Percentiles rank a stretch among this genome's conserved stretches.
phyloP scores from a whole-genome alignment of 1,140 invertebrate species.

The Diabrotica virgifera region DNA sequence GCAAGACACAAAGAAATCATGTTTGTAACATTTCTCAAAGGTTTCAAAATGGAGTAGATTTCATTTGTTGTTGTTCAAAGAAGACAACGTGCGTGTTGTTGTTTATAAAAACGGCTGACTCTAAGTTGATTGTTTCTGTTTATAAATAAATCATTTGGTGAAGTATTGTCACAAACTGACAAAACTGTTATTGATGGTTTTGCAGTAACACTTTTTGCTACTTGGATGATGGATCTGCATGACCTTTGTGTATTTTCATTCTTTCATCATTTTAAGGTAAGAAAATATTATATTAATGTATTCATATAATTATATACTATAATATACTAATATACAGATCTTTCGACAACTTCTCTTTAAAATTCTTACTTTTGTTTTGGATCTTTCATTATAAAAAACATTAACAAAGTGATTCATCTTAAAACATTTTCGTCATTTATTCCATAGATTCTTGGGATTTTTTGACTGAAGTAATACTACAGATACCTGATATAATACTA shows the following conservation, averaged over 20 bases:
- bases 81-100: conserved; percentile 22
- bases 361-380: too few species aligned
- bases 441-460: too few species aligned
- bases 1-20: conserved; percentile 18
- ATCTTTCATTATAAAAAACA: too few species aligned
- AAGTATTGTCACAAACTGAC: background rate
- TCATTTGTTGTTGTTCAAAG: conserved; percentile 19
- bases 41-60: conserved; percentile 22
- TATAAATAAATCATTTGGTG: background rate
- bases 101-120: conserved; percentile 5
- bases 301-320: too few species aligned
- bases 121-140: background rate
- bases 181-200: background rate
- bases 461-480: too few species aligned
- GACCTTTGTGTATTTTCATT: conserved; percentile 21
- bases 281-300: background rate
- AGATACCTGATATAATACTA: too few species aligned
- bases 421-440: too few species aligned
- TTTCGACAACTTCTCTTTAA: too few species aligned
- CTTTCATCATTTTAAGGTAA: conserved; percentile 16
- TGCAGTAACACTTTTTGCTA: conserved; percentile 1
- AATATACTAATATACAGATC: too few species aligned
- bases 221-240: conserved; percentile 19
- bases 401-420: too few species aligned
- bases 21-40: conserved; percentile 15